phyloP scores from a whole-genome alignment of 1,140 invertebrate genomes.

The Drosophila sturtevanti region DNA sequence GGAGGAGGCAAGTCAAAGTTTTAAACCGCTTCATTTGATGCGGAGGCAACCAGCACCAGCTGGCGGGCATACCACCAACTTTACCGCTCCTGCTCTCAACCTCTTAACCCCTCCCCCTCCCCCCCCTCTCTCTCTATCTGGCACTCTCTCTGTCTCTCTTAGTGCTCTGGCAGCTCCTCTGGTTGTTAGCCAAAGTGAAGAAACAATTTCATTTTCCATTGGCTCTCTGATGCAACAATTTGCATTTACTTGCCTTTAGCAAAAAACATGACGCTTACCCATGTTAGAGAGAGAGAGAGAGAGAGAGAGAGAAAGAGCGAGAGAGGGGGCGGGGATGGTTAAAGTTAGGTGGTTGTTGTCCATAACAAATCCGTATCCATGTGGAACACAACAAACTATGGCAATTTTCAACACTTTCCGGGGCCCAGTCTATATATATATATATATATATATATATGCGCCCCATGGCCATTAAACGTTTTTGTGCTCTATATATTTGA shows the following conservation, averaged over 20 bases:
- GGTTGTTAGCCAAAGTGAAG: slow-evolving; percentile 11
- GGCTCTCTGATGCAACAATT: slow-evolving; percentile 19
- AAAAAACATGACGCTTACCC: neutral
- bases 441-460: neutral
- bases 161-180: neutral
- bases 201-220: slow-evolving; percentile 21
- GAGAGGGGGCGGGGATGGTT: too few species aligned
- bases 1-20: slow-evolving; percentile 3
- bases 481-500: slow-evolving; percentile 16
- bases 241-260: slow-evolving; percentile 15
- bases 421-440: neutral
- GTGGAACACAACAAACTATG: neutral
- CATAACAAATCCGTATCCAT: slow-evolving; percentile 10
- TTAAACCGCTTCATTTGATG: slow-evolving; percentile 24
- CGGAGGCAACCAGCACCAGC: slow-evolving; percentile 2
- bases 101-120: neutral
- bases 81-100: too few species aligned
- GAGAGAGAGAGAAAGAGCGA: too few species aligned
- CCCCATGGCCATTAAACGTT: slow-evolving; percentile 1
- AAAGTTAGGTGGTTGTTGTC: neutral
- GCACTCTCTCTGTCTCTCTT: neutral
- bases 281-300: too few species aligned
- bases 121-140: neutral
- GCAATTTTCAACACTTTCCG: slow-evolving; percentile 18
- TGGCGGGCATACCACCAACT: neutral